These are phyloP conservation scores for Trichoplusia ni DNA, from an alignment of 1,140 invertebrate species.

Conservation along the genomic window DNA sequence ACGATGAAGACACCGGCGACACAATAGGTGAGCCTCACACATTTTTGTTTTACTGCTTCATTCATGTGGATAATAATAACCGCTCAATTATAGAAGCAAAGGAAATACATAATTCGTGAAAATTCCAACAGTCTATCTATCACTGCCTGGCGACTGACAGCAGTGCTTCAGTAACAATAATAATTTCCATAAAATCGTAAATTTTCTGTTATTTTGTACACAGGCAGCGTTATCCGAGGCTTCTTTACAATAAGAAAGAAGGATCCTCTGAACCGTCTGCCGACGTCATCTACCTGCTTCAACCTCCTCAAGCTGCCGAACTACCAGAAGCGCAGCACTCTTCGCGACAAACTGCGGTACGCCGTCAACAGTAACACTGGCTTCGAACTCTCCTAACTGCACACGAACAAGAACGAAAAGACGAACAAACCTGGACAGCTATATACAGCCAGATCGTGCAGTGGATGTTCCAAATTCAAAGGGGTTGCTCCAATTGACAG, in stretches of 20 bases:
- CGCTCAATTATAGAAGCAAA: too few relatives aligned
- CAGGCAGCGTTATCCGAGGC: constrained; percentile 96
- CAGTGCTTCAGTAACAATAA: too few relatives aligned
- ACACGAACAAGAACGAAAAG: not conserved
- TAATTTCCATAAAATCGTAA: too few relatives aligned
- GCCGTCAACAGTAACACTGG: constrained; percentile 99
- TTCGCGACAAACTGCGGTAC: constrained; percentile 98
- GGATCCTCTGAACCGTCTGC: constrained; percentile 96
- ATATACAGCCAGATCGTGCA: too few relatives aligned
- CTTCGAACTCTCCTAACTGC: constrained; percentile 95
- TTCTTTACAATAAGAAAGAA: constrained; percentile 98
- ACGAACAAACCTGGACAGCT: not conserved
- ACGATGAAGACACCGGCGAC: constrained; percentile 98
- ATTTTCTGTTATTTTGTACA: constrained; percentile 25
- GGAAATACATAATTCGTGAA: too few relatives aligned
- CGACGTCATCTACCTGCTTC: constrained; percentile 99
- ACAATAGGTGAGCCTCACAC: constrained; percentile 88
- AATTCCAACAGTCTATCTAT: too few relatives aligned
- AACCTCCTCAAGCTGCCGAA: constrained; percentile 99
- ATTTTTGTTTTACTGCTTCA: not conserved
- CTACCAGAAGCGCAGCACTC: constrained; percentile 97
- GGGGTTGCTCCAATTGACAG: not conserved
- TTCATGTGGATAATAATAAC: too few relatives aligned
- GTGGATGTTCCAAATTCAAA: not conserved
- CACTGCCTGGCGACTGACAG: too few relatives aligned